phyloP scores from a whole-genome alignment of 1,140 invertebrate genomes.

The Drosophila pallidifrons region DNA sequence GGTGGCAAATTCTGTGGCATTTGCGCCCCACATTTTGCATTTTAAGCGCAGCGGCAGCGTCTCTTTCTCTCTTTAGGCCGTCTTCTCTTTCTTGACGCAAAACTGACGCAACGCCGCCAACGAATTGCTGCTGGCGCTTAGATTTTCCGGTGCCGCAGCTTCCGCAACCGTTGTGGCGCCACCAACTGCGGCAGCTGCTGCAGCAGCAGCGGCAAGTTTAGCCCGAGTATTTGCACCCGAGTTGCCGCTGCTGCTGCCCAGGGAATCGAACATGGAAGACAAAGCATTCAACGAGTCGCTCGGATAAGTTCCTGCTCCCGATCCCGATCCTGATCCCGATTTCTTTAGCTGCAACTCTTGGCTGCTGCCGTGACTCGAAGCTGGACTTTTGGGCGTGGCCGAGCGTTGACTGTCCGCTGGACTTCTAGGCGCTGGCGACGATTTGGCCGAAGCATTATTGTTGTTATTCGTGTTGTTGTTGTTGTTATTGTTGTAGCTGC shows the following conservation, averaged over 20 bases:
- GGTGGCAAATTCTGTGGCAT: constrained; percentile 44
- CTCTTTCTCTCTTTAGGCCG: constrained; percentile 63
- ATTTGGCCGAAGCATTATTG: constrained; percentile 55
- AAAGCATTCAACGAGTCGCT: constrained; percentile 90
- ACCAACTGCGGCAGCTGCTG: constrained; percentile 29
- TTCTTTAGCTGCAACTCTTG: constrained; percentile 63
- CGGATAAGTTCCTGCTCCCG: constrained; percentile 61
- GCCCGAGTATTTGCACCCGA: constrained; percentile 58
- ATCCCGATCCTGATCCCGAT: constrained; percentile 87
- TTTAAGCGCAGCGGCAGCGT: background rate
- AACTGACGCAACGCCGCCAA: constrained; percentile 81
- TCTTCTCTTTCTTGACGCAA: constrained; percentile 84
- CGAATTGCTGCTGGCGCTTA: constrained; percentile 75
- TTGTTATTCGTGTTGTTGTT: constrained; percentile 49
- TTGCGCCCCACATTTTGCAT: constrained; percentile 12
- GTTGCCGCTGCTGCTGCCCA: constrained; percentile 63
- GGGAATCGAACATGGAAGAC: constrained; percentile 93
- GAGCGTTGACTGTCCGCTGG: constrained; percentile 50
- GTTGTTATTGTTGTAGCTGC: constrained; percentile 56
- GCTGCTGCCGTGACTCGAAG: constrained; percentile 87
- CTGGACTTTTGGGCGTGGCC: constrained; percentile 88
- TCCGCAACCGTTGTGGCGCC: background rate
- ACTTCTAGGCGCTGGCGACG: constrained; percentile 43
- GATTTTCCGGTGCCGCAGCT: constrained; percentile 65
- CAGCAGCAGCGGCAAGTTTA: constrained; percentile 62